phyloP scores from a whole-genome alignment of 2,113 vertebrate genomes.

The Dicrurus megarhynchus region DNA sequence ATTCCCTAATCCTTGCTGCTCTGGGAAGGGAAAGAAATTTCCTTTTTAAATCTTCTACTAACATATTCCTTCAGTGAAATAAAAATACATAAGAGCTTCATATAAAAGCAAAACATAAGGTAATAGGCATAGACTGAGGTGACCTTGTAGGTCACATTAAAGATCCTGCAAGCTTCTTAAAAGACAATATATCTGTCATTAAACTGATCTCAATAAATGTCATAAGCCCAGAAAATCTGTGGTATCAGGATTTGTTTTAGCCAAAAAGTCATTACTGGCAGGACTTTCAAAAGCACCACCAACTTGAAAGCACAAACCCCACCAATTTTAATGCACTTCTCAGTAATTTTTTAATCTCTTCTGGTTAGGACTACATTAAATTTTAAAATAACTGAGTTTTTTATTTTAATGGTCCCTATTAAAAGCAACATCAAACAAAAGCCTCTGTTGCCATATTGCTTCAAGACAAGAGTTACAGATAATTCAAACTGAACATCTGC shows the following conservation, averaged over 20 bases:
- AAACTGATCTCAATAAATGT: not conserved
- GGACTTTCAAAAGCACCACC: not conserved
- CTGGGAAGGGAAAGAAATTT: not conserved
- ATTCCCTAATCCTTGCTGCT: not conserved
- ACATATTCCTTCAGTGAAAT: not conserved
- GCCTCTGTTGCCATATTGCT: not conserved
- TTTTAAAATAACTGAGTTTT: not conserved
- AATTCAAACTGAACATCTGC: not conserved
- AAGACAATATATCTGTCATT: not conserved
- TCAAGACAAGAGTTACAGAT: not conserved
- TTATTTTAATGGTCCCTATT: not conserved
- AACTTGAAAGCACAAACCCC: not conserved
- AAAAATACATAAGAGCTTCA: not conserved
- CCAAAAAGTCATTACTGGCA: not conserved
- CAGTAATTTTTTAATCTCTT: not conserved
- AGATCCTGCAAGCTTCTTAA: not conserved
- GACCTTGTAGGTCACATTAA: not conserved
- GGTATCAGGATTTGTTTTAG: not conserved
- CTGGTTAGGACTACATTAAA: not conserved
- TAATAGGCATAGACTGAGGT: not conserved
- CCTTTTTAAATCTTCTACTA: not conserved
- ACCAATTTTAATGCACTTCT: not conserved
- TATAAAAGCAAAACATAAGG: not conserved
- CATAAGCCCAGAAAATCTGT: not conserved
- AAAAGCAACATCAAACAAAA: conserved; percentile 8